phyloP scores from a whole-genome alignment of 2,797 vertebrate species.

The Sphenodon punctatus region DNA sequence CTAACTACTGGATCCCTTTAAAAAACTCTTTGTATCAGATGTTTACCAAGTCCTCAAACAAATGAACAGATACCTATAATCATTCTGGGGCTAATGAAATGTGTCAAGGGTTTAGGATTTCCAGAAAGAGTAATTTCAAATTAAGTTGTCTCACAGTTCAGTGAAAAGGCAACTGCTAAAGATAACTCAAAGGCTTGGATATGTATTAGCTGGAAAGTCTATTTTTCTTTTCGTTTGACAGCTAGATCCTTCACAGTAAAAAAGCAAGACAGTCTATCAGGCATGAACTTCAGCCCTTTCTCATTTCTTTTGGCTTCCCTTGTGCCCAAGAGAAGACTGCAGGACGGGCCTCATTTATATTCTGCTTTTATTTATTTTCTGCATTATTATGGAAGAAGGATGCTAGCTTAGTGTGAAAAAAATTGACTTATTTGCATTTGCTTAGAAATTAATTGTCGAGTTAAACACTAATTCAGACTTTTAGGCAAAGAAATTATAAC shows the following conservation, averaged over 20 bases:
- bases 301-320: background rate
- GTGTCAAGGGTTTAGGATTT: slow-evolving; percentile 67
- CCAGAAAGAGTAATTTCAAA: slow-evolving; percentile 62
- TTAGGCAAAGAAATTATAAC: background rate
- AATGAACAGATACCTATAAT: slow-evolving; percentile 72
- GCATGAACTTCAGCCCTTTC: slow-evolving; percentile 24
- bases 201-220: slow-evolving; percentile 62
- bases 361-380: slow-evolving; percentile 31
- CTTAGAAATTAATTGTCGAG: background rate
- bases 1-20: slow-evolving; percentile 50
- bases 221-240: slow-evolving; percentile 69
- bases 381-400: background rate
- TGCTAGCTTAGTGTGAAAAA: background rate
- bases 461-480: background rate
- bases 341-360: slow-evolving; percentile 19
- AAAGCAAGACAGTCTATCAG: slow-evolving; percentile 11
- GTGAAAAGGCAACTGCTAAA: slow-evolving; percentile 51
- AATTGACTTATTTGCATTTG: background rate
- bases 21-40: slow-evolving; percentile 60
- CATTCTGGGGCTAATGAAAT: slow-evolving; percentile 72
- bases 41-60: slow-evolving; percentile 71
- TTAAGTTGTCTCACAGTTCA: slow-evolving; percentile 63
- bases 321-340: background rate
- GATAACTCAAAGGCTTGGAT: slow-evolving; percentile 62
- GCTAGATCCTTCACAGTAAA: slow-evolving; percentile 24